Conservation (phyloP, 2,888 invertebrate species). For the Lymantria monacha region DNA sequence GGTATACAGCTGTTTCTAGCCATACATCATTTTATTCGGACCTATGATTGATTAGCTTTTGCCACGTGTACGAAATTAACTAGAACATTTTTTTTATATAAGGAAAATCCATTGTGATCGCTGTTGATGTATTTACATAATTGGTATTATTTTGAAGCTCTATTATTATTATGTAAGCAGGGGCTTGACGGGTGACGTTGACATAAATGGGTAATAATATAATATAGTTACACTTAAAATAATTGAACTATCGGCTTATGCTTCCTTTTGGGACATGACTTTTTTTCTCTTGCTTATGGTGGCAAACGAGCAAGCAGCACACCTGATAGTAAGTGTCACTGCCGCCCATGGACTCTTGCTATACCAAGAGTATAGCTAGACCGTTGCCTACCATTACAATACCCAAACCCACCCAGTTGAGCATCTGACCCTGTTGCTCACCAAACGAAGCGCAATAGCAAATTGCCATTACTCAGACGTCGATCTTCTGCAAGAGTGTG, state of each 20-base stretch:
- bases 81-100: constrained; percentile 29
- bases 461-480: no score
- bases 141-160: constrained; percentile 31
- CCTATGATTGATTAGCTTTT: constrained; percentile 64
- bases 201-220: constrained; percentile 22
- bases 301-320: no score
- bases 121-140: constrained; percentile 35
- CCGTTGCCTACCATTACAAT: no score
- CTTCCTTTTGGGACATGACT: constrained; percentile 9
- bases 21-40: constrained; percentile 67
- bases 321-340: no score
- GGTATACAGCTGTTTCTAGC: constrained; percentile 53
- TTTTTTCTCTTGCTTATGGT: no score
- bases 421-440: no score
- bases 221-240: constrained; percentile 22
- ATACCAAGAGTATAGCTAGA: no score
- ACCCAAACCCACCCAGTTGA: no score
- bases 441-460: no score
- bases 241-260: constrained; percentile 15
- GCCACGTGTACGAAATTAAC: constrained; percentile 50
- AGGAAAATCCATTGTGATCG: constrained; percentile 28
- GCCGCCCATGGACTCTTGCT: no score
- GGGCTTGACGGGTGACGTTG: constrained; percentile 27
- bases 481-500: no score
- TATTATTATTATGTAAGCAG: constrained; percentile 27